Evolutionary conservation across 92 coral and sea anemone genomes (phyloP).

Genomic region (Siderastrea siderea): DNA sequence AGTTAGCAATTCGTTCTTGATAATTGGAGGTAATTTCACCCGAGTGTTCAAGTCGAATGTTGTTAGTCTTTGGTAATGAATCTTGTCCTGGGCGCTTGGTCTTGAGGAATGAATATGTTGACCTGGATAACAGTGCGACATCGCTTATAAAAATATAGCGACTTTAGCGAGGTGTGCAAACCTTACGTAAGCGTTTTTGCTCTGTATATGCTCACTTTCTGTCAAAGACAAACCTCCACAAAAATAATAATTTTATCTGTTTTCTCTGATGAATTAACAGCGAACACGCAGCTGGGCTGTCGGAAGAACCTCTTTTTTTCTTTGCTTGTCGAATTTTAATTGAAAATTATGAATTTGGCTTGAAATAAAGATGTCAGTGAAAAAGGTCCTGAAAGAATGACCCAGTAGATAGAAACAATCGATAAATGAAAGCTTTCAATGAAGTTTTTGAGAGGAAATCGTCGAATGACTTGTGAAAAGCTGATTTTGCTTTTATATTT

Average conservation of each 20-base stretch:
- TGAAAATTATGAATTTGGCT: background rate
- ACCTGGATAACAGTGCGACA: slow-evolving; percentile 24
- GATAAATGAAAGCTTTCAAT: background rate
- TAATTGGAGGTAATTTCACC: slow-evolving; percentile 74
- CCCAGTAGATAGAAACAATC: background rate
- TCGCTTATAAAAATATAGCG: background rate
- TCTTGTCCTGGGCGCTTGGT: background rate
- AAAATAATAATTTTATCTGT: background rate
- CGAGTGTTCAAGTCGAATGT: slow-evolving; percentile 52
- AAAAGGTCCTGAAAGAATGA: background rate
- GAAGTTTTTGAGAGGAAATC: background rate
- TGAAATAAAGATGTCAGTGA: background rate
- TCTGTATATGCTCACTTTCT: background rate
- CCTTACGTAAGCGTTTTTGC: background rate
- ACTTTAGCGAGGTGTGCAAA: background rate
- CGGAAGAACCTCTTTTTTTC: background rate
- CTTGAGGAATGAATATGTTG: slow-evolving; percentile 24
- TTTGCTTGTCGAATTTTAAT: slow-evolving; percentile 20
- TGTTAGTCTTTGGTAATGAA: slow-evolving; percentile 35
- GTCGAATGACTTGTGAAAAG: background rate
- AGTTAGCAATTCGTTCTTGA: slow-evolving; percentile 32
- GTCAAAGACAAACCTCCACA: background rate
- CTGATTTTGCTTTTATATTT: background rate
- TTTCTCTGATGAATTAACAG: background rate
- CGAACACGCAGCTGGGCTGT: slow-evolving; percentile 12